phyloP scores from a whole-genome alignment of 1,140 invertebrate genomes.

The Bombus polaris region DNA sequence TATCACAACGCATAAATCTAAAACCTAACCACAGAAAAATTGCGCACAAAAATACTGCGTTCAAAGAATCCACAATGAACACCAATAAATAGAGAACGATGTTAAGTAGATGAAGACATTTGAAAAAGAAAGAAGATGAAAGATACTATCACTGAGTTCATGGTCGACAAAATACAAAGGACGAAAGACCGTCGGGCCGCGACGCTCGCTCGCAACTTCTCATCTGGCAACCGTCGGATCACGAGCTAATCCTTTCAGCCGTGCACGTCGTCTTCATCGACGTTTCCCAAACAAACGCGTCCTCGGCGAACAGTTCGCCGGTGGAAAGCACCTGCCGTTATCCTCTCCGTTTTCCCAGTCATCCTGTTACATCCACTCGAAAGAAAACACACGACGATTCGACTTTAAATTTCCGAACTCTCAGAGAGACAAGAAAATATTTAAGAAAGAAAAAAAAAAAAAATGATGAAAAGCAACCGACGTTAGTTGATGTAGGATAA shows the following conservation, averaged over 20 bases:
- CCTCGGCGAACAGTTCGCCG: neutral
- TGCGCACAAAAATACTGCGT: neutral
- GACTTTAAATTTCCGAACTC: too few species aligned
- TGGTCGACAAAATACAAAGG: neutral
- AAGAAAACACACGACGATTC: neutral
- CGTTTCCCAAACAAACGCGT: neutral
- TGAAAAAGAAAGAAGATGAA: neutral
- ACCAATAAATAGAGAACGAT: neutral
- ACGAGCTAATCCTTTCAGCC: constrained; percentile 4
- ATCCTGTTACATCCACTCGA: too few species aligned
- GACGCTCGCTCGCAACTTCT: constrained; percentile 16
- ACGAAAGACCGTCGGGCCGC: neutral
- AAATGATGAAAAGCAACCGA: too few species aligned
- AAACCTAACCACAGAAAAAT: neutral
- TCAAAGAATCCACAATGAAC: neutral
- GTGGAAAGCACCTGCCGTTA: neutral
- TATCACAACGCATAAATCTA: neutral
- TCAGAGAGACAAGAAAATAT: too few species aligned
- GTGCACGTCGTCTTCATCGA: neutral
- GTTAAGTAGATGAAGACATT: neutral
- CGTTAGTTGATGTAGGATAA: too few species aligned
- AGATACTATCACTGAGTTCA: neutral
- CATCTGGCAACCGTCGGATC: constrained; percentile 8
- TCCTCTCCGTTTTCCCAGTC: neutral
- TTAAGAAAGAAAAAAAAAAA: too few species aligned